Base-by-base conservation (phyloP, 2,113 vertebrate species). In the Nothoprocta pentlandii region DNA sequence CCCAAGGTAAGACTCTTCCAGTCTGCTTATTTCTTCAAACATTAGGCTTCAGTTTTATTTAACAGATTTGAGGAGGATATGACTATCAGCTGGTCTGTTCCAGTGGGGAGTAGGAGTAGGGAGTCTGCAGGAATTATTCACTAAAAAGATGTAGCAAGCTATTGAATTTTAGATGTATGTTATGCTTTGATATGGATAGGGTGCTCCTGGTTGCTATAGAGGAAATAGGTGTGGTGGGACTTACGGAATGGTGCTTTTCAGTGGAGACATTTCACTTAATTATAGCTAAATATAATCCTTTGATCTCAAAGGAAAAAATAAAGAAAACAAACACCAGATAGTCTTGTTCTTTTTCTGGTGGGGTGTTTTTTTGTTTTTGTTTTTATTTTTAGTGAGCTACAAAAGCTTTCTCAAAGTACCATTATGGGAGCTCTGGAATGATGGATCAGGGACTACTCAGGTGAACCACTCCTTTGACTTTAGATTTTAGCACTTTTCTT, bases 1-100 rank as follows among this genome's bases (percentile, higher is more conserved):
- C 99, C 99, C 20, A 99, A 99, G 98, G 99, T 99, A 96, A 95
- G 97, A 63, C 7, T 4, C 17, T 85, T 59, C 36, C 22, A 20
- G 12, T 51, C 12, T 30, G 20, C 30, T 44, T 76, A 39, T 23
- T 92, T 34, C 74, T 92, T 95, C 71, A 75, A 47, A 62, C 13
- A 20, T 22, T 49, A 11, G 49, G 21, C 49, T 49, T 83, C 3
- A 1, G 15, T 67, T 94, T 62, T 56, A 22, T 47, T 41, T 20
- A 75, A 62, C 56, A 81, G 25, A 34, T 85, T 46, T 39, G 11
- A 14, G 68, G 36, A 68, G 4, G 81, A 3, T 7, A 12, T 26
- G 42, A 54, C 59, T 6, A 3, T 46, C 13, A 54, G 42, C 36
- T 63, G 25, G 8, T 19, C 3, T 82, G 53, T 68, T 87, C n/a